Percentiles rank a stretch among this genome's conserved stretches.
These are phyloP conservation scores for Catostomus latipinnis DNA, from an alignment of 2,797 vertebrate genomes.

Conservation along the genomic window DNA sequence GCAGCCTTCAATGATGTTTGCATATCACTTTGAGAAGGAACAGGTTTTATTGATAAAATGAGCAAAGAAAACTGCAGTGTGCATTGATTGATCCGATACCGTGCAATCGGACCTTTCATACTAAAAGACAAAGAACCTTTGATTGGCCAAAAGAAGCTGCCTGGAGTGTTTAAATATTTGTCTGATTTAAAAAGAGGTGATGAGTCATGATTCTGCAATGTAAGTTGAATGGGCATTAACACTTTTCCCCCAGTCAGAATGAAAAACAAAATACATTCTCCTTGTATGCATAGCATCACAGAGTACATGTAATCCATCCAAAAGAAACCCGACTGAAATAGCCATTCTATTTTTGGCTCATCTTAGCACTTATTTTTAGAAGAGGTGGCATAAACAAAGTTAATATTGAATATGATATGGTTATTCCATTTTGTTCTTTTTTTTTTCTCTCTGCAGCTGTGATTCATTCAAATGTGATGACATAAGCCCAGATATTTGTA, in stretches of 20 bases:
- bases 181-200: slow-evolving; percentile 46
- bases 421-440: slow-evolving; percentile 65
- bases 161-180: slow-evolving; percentile 38
- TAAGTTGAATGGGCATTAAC: slow-evolving; percentile 36
- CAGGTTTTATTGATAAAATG: no score
- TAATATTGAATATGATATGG: slow-evolving; percentile 78
- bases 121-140: not conserved
- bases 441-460: slow-evolving; percentile 64
- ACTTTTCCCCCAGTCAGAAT: slow-evolving; percentile 62
- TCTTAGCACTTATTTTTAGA: slow-evolving; percentile 77
- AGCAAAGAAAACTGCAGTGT: not conserved
- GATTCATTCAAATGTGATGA: slow-evolving; percentile 77
- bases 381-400: slow-evolving; percentile 70
- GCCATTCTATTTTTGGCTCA: slow-evolving; percentile 79
- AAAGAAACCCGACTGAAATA: slow-evolving; percentile 82
- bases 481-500: slow-evolving; percentile 63
- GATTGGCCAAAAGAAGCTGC: slow-evolving; percentile 37
- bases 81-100: not conserved
- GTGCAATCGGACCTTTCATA: slow-evolving; percentile 28
- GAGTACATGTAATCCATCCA: slow-evolving; percentile 68
- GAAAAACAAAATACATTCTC: slow-evolving; percentile 74
- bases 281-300: slow-evolving; percentile 62
- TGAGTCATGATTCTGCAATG: slow-evolving; percentile 52
- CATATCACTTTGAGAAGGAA: no score
- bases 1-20: no score